phyloP scores from a whole-genome alignment of 2,888 invertebrate genomes.

The Uropetala carovei region DNA sequence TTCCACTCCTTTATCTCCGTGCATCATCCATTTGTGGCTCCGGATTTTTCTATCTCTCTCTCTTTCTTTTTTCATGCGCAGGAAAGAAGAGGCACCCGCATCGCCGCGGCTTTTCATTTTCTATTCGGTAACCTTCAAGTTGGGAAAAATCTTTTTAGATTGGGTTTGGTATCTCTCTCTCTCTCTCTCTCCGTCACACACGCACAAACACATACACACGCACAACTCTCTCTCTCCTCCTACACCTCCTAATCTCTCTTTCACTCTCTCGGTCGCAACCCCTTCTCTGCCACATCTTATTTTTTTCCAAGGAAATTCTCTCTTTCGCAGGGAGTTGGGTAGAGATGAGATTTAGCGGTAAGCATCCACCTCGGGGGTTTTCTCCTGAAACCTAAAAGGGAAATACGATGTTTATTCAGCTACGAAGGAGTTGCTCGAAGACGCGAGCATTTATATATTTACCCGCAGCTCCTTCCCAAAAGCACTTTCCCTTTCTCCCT shows the following conservation, averaged over 20 bases:
- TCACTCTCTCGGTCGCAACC: background rate
- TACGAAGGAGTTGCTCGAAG: background rate
- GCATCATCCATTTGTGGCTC: too few species aligned
- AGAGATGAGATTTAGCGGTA: slow-evolving; percentile 1
- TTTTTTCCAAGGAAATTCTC: background rate
- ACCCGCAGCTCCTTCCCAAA: background rate
- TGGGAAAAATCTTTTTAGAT: too few species aligned
- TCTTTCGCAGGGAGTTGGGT: background rate
- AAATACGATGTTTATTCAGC: slow-evolving; percentile 33
- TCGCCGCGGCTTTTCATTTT: too few species aligned
- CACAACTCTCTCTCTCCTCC: background rate
- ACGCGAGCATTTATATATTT: background rate
- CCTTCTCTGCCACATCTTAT: background rate
- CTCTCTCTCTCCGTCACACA: background rate
- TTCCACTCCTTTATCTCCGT: too few species aligned
- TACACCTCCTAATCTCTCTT: background rate
- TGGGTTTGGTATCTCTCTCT: background rate
- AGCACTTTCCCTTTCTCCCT: background rate
- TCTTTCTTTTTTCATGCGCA: too few species aligned
- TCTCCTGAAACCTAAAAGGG: background rate
- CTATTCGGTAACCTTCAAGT: too few species aligned
- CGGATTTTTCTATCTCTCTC: too few species aligned
- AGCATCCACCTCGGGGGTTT: background rate
- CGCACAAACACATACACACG: background rate
- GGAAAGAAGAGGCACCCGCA: too few species aligned